A percentile compares a stretch with the other conserved stretches of the same genome.
Conservation (phyloP, 2,113 vertebrate genomes). For the Urocolius indicus region DNA sequence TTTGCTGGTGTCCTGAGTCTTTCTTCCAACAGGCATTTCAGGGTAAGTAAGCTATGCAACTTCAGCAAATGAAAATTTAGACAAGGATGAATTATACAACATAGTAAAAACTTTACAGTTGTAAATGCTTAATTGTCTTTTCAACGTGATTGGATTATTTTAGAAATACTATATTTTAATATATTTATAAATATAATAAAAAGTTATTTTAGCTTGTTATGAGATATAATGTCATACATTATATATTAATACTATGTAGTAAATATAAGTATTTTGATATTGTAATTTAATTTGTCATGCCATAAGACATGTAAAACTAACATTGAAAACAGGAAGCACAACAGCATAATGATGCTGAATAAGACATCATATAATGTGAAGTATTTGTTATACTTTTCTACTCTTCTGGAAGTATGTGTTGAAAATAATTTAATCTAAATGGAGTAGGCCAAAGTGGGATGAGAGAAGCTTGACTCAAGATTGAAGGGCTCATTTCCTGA, state of each 20-base stretch:
- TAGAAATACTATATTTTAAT: neutral
- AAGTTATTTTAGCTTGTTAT: no score
- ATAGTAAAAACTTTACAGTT: neutral
- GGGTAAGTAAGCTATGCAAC: fast-evolving
- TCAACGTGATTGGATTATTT: neutral
- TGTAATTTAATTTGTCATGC: neutral
- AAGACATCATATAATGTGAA: neutral
- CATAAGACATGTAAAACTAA: neutral
- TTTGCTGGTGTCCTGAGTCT: neutral
- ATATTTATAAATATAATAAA: no score
- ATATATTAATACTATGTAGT: no score
- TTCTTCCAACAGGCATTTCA: neutral
- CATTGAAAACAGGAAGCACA: neutral
- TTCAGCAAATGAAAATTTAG: neutral
- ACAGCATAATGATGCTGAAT: neutral
- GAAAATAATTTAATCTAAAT: neutral
- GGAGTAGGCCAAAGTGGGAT: neutral
- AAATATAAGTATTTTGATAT: neutral
- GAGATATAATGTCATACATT: no score
- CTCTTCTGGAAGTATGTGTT: neutral
- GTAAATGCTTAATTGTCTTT: neutral
- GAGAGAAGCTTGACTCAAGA: neutral
- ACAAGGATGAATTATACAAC: neutral
- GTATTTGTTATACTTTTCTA: neutral
- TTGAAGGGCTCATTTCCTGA: neutral